These are phyloP conservation scores for Muscicapa striata DNA, from an alignment of 2,797 vertebrate genomes.

Conservation along the genomic window DNA sequence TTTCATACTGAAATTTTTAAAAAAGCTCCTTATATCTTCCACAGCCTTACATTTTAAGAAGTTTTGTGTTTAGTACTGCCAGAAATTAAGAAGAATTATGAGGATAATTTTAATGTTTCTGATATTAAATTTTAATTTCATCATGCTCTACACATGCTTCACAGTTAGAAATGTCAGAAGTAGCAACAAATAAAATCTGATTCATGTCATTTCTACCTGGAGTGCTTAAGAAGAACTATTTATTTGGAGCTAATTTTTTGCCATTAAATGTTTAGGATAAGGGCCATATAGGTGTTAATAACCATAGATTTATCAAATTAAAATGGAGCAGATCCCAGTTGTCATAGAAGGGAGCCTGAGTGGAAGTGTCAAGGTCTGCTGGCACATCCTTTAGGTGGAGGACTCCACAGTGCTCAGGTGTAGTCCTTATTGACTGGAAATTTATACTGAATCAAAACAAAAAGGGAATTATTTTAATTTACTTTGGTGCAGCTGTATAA, in stretches of 20 bases:
- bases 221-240: background rate
- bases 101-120: constrained; percentile 4
- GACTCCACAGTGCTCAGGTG: background rate
- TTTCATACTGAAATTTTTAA: background rate
- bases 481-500: background rate
- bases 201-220: background rate
- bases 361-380: background rate
- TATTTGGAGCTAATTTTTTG: constrained; percentile 31
- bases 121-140: constrained; percentile 2
- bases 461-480: background rate
- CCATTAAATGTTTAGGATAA: constrained; percentile 10
- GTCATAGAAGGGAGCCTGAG: background rate
- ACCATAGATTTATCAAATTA: background rate
- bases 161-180: background rate
- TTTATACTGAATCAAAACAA: background rate
- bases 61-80: background rate
- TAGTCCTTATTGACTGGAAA: background rate
- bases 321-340: background rate
- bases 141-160: background rate
- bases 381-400: background rate
- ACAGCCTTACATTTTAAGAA: background rate
- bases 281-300: background rate
- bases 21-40: background rate
- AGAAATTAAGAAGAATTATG: background rate
- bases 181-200: background rate